phyloP scores from a whole-genome alignment of 2,113 vertebrate species.

The Lophochroa leadbeateri region DNA sequence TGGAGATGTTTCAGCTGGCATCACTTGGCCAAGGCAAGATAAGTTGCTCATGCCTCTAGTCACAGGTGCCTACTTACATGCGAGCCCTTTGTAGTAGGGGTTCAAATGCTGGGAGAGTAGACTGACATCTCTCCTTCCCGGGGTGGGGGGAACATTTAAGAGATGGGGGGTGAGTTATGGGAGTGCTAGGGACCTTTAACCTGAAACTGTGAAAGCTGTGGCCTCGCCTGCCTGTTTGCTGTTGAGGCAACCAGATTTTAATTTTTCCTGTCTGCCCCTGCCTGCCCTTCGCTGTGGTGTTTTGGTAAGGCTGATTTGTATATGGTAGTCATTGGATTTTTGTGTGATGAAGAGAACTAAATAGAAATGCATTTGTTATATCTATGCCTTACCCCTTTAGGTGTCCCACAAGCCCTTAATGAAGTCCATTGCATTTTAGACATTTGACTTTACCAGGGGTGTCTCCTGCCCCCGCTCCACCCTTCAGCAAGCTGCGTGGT shows the following conservation, averaged over 20 bases:
- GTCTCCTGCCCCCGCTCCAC: fast-evolving
- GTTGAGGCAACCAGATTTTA: not conserved
- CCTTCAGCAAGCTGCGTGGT: not conserved
- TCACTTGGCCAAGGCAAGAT: not conserved
- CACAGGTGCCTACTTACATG: not conserved
- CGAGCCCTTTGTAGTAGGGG: not conserved
- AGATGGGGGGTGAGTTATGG: not conserved
- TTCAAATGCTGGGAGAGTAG: not conserved
- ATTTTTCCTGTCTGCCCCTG: not conserved
- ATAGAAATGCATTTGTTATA: not conserved
- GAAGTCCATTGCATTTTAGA: not conserved
- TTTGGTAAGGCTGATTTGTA: not conserved
- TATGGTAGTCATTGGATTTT: not conserved
- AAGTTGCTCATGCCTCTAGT: not conserved
- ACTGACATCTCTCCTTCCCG: not conserved
- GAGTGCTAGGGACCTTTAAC: not conserved
- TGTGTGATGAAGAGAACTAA: not conserved
- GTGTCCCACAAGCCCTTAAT: not conserved
- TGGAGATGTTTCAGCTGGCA: not conserved
- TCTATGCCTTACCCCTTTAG: not conserved
- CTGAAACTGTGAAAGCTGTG: not conserved
- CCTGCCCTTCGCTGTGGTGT: not conserved
- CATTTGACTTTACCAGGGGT: not conserved
- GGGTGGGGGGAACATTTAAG: not conserved
- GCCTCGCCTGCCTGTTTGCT: not conserved